Conservation (phyloP, 2,888 invertebrate species). For the Philereme vetulata region DNA sequence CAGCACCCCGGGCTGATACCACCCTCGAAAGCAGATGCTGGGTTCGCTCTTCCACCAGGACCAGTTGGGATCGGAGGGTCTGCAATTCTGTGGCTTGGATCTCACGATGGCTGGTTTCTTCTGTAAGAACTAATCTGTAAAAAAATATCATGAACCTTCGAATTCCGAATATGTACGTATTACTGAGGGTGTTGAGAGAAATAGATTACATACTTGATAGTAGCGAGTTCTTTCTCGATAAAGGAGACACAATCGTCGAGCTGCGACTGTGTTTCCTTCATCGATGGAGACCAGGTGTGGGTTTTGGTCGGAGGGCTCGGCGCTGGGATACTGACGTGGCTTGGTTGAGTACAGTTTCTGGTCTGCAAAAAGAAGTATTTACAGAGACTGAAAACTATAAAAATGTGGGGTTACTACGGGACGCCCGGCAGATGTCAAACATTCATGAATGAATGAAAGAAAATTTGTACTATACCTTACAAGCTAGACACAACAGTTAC, state of each 20-base stretch:
- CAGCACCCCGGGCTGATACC: slow-evolving; percentile 69
- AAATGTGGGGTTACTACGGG: too few species aligned
- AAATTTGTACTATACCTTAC: too few species aligned
- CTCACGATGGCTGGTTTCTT: slow-evolving; percentile 66
- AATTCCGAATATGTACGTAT: neutral
- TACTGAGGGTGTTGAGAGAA: neutral
- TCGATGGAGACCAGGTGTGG: slow-evolving; percentile 69
- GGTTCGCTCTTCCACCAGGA: slow-evolving; percentile 71
- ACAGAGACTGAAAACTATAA: too few species aligned
- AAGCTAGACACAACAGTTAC: too few species aligned
- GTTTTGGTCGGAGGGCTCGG: slow-evolving; percentile 56
- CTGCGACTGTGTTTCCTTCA: slow-evolving; percentile 4
- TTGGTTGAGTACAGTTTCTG: slow-evolving; percentile 54
- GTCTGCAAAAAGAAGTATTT: slow-evolving; percentile 43
- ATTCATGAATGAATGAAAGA: too few species aligned
- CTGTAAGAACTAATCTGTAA: slow-evolving; percentile 62
- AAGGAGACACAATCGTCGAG: slow-evolving; percentile 70
- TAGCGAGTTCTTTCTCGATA: slow-evolving; percentile 72
- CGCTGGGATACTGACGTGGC: slow-evolving; percentile 62
- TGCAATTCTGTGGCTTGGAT: slow-evolving; percentile 69
- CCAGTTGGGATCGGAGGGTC: slow-evolving; percentile 68
- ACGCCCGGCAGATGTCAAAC: too few species aligned
- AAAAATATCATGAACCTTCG: neutral
- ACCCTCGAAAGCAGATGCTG: slow-evolving; percentile 75
- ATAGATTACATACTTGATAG: slow-evolving; percentile 61